phyloP scores from a whole-genome alignment of 2,888 invertebrate genomes.

The Apamea monoglypha region DNA sequence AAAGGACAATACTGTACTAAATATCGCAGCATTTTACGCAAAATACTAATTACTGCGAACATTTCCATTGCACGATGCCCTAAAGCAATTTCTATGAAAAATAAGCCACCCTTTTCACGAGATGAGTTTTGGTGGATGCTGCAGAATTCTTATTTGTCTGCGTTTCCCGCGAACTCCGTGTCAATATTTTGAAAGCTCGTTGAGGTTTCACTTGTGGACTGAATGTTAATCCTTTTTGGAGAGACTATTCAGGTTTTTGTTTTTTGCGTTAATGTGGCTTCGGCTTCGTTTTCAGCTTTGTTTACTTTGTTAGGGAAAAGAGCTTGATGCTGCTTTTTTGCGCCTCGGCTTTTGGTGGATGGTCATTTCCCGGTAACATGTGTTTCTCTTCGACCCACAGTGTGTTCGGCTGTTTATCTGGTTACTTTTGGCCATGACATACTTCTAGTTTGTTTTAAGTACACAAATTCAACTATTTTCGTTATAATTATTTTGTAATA shows the following conservation, averaged over 20 bases:
- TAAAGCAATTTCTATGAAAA: constrained; percentile 66
- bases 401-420: neutral
- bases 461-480: neutral
- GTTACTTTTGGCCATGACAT: neutral
- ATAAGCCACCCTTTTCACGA: constrained; percentile 45
- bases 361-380: neutral
- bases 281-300: constrained; percentile 28
- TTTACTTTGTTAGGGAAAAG: constrained; percentile 46
- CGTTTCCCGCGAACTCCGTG: constrained; percentile 39
- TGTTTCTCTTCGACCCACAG: constrained; percentile 12
- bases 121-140: constrained; percentile 51
- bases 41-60: constrained; percentile 45
- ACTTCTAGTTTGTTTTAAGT: neutral
- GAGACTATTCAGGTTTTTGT: constrained; percentile 50
- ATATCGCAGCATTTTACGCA: constrained; percentile 18
- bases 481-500: neutral
- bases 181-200: constrained; percentile 64
- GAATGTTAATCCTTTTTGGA: constrained; percentile 61
- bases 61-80: constrained; percentile 38
- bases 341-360: constrained; percentile 3
- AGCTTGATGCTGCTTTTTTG: constrained; percentile 21
- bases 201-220: constrained; percentile 56
- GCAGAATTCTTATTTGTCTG: constrained; percentile 59
- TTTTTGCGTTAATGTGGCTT: constrained; percentile 50
- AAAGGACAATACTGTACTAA: neutral